These are phyloP conservation scores for Phyllostomus discolor DNA, from an alignment of 2,113 vertebrate species.

Conservation along the genomic window DNA sequence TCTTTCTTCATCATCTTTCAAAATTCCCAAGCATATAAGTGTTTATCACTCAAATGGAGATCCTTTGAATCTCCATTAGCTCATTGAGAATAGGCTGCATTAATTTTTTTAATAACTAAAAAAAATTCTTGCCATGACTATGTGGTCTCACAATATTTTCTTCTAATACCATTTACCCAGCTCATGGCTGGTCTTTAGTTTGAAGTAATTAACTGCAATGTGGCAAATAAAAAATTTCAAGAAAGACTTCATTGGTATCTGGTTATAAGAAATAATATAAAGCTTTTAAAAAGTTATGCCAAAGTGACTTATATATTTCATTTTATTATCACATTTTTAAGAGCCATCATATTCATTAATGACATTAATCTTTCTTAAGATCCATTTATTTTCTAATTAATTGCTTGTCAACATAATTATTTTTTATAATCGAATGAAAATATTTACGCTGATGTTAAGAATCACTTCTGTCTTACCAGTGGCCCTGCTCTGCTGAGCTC, in stretches of 20 bases:
- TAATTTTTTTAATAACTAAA: not conserved
- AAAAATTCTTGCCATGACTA: not conserved
- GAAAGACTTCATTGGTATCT: not conserved
- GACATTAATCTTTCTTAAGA: conserved; percentile 72
- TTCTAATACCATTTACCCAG: not conserved
- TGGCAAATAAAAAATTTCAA: not conserved
- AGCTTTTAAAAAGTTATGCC: conserved; percentile 17
- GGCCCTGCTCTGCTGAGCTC: not conserved
- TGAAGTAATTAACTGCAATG: not conserved
- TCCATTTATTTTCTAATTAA: conserved; percentile 55
- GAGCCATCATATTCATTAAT: conserved; percentile 66
- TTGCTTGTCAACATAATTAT: conserved; percentile 72
- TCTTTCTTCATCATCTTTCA: not conserved
- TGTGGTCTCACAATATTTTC: not conserved
- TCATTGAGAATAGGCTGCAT: not conserved
- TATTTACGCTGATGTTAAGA: conserved; percentile 64
- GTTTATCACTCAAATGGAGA: not conserved
- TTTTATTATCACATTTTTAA: conserved; percentile 69
- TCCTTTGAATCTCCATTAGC: not conserved
- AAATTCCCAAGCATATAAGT: not conserved
- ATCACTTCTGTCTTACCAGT: conserved; percentile 38
- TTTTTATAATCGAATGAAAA: conserved; percentile 76
- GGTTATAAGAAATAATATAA: conserved; percentile 36
- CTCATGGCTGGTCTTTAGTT: not conserved
- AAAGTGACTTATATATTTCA: conserved; percentile 60